These are phyloP conservation scores for Halcyon leucocephala DNA, from an alignment of 2,797 vertebrate genomes.

Conservation along the genomic window DNA sequence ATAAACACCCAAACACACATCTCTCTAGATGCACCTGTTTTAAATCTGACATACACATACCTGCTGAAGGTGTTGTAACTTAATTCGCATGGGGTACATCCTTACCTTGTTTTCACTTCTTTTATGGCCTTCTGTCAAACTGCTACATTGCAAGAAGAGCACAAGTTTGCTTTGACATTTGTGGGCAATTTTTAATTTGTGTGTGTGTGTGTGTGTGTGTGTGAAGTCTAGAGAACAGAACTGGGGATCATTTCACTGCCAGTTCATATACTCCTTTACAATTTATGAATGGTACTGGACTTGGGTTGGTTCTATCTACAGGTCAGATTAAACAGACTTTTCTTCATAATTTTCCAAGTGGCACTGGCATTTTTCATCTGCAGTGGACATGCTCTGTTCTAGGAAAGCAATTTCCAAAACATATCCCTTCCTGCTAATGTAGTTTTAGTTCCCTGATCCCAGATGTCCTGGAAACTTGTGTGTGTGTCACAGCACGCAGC, in stretches of 20 bases:
- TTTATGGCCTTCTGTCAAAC: neutral
- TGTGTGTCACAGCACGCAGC: neutral
- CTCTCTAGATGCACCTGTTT: neutral
- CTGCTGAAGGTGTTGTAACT: neutral
- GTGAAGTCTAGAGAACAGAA: neutral
- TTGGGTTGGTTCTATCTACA: neutral
- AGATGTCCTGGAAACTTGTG: neutral
- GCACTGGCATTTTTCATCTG: neutral
- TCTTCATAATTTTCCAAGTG: neutral
- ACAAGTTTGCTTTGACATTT: neutral
- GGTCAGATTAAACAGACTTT: neutral
- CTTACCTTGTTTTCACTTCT: neutral
- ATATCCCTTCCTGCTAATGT: neutral
- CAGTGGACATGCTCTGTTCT: neutral
- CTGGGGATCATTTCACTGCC: neutral
- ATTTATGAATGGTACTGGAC: neutral
- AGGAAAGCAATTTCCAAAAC: neutral
- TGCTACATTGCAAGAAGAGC: neutral
- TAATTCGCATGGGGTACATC: fast-evolving
- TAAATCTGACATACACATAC: neutral
- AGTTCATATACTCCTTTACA: neutral
- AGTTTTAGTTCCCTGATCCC: neutral
- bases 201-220: too few species aligned
- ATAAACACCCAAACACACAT: neutral
- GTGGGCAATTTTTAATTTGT: too few species aligned